Evolutionary conservation across 2,888 invertebrate genomes (phyloP).

Genomic region (Opisthograptis luteolata): DNA sequence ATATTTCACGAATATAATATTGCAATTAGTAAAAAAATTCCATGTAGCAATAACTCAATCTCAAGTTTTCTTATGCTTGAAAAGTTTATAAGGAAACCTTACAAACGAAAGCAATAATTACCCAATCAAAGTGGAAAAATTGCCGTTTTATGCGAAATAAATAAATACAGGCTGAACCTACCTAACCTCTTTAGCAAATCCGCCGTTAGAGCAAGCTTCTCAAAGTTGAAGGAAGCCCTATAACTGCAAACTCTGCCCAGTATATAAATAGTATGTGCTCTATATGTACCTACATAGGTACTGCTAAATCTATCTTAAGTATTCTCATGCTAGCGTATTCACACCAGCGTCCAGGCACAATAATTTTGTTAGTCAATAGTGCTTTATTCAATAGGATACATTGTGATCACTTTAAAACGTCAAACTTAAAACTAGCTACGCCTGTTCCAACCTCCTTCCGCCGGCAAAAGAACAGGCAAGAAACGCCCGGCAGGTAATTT

Average conservation of each 20-base stretch:
- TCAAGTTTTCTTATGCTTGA: neutral
- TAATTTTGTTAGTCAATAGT: too few relatives aligned
- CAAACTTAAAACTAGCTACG: too few relatives aligned
- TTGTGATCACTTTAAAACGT: too few relatives aligned
- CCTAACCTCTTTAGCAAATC: neutral
- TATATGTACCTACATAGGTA: too few relatives aligned
- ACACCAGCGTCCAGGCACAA: constrained; percentile 32
- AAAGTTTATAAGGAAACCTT: constrained; percentile 7
- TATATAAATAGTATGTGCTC: constrained; percentile 31
- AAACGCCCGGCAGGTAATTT: too few relatives aligned
- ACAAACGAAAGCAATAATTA: constrained; percentile 3
- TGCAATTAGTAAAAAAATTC: too few relatives aligned
- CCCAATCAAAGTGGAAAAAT: neutral
- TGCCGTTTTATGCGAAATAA: neutral
- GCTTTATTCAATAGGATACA: too few relatives aligned
- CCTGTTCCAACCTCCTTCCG: too few relatives aligned
- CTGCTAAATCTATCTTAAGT: constrained; percentile 19
- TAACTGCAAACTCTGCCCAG: constrained; percentile 19
- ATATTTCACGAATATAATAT: too few relatives aligned
- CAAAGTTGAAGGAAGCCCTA: constrained; percentile 23
- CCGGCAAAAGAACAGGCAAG: too few relatives aligned
- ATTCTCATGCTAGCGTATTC: too few relatives aligned
- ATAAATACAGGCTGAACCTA: neutral
- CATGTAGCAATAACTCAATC: neutral
- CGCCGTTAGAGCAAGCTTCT: neutral